Evolutionary conservation across 2,113 vertebrate genomes (phyloP).

Genomic region (Uropsilus gracilis): DNA sequence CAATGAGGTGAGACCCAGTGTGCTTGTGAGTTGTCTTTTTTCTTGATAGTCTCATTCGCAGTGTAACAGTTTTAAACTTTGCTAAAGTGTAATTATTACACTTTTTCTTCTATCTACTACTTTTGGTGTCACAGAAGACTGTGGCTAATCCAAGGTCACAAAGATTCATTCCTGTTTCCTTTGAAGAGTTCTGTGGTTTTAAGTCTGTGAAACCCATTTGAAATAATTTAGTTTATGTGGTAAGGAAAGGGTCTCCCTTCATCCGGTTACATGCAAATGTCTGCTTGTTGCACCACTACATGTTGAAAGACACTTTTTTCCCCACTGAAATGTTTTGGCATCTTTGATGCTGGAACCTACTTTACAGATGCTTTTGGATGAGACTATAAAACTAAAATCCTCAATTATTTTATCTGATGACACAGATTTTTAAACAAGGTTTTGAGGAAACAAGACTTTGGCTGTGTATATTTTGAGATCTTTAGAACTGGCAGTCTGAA

Average conservation of each 20-base stretch:
- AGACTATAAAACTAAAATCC: neutral
- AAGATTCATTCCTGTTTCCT: neutral
- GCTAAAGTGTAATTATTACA: neutral
- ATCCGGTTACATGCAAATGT: fast-evolving
- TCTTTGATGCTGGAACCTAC: neutral
- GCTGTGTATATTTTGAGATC: neutral
- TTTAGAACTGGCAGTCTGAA: neutral
- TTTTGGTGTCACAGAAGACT: neutral
- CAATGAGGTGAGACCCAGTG: neutral
- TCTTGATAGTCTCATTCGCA: neutral
- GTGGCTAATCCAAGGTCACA: neutral
- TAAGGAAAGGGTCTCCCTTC: neutral
- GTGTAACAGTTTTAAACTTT: neutral
- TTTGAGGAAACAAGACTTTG: neutral
- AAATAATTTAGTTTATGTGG: neutral
- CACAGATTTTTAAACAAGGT: neutral
- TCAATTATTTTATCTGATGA: neutral
- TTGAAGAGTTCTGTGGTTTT: neutral
- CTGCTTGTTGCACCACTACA: neutral
- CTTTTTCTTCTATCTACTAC: neutral
- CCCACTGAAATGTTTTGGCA: neutral
- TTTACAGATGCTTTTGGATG: neutral
- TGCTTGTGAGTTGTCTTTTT: neutral
- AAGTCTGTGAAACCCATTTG: neutral
- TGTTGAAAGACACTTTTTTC: neutral